Evolutionary conservation across 2,888 invertebrate species (phyloP).

Genomic region (Gasteruption jaculator): DNA sequence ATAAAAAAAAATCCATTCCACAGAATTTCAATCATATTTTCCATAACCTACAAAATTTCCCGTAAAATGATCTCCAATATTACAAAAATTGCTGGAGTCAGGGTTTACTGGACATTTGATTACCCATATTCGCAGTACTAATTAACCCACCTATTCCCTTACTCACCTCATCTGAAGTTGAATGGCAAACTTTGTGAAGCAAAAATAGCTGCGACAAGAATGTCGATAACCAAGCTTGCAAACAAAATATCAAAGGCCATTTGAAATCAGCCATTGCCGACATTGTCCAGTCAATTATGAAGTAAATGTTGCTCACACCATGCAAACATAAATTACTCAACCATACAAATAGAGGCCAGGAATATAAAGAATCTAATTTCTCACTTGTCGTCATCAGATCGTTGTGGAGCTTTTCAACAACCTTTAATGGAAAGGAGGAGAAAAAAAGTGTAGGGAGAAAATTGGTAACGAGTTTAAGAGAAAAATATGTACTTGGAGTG

Average conservation of each 20-base stretch:
- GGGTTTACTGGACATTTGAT: too few relatives aligned
- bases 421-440: constrained; percentile 22
- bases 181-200: constrained; percentile 36
- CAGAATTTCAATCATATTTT: too few relatives aligned
- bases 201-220: constrained; percentile 33
- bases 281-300: constrained; percentile 27
- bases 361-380: constrained; percentile 30
- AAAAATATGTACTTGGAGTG: too few relatives aligned
- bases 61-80: too few relatives aligned
- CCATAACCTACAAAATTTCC: too few relatives aligned
- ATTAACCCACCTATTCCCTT: too few relatives aligned
- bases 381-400: constrained; percentile 36
- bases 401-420: constrained; percentile 35
- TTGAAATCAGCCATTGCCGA: background rate
- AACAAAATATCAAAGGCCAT: constrained; percentile 22
- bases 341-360: constrained; percentile 39
- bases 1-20: too few relatives aligned
- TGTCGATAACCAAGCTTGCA: constrained; percentile 31
- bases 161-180: constrained; percentile 32
- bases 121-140: too few relatives aligned
- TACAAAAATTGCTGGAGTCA: too few relatives aligned
- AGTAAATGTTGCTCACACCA: constrained; percentile 35
- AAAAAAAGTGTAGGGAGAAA: background rate
- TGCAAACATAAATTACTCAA: constrained; percentile 38
- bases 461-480: too few relatives aligned